These are phyloP conservation scores for Rhadinocentrus ornatus DNA, from an alignment of 2,797 vertebrate species.

Conservation along the genomic window DNA sequence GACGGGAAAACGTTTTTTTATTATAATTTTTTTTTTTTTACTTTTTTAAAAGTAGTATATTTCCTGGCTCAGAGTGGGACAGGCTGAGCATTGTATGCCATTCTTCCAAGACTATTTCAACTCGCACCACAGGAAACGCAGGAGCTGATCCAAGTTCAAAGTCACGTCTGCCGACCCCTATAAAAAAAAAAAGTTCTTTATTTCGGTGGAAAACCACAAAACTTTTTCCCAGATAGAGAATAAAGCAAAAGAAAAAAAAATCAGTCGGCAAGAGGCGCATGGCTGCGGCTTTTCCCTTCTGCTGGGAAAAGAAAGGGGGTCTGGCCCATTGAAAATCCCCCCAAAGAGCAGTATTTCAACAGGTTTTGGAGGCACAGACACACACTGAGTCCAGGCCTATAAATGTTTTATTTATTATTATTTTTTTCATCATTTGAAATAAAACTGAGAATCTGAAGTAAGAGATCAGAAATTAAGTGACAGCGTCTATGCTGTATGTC, in stretches of 20 bases:
- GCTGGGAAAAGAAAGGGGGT: conserved; percentile 55
- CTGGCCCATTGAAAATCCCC: conserved; percentile 26
- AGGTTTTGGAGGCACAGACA: conserved; percentile 75
- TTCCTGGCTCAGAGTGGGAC: conserved; percentile 75
- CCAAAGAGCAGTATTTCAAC: conserved; percentile 81
- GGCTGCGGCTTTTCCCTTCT: conserved; percentile 65
- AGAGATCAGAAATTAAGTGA: neutral
- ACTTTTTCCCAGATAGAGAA: conserved; percentile 68
- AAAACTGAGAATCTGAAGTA: conserved; percentile 1
- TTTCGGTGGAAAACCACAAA: conserved; percentile 87
- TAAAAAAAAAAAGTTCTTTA: conserved; percentile 92
- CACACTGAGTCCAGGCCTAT: neutral
- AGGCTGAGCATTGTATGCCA: conserved; percentile 79
- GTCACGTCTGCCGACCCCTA: conserved; percentile 90
- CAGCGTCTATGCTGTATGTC: neutral
- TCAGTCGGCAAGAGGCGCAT: conserved; percentile 69
- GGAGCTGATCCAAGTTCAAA: conserved; percentile 99
- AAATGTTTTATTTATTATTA: neutral
- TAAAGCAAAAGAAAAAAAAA: conserved; percentile 53
- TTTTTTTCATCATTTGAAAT: conserved; percentile 1
- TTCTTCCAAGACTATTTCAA: conserved; percentile 86
- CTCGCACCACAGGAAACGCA: conserved; percentile 91
- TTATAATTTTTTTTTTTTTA: conserved; percentile 47
- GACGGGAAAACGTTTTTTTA: conserved; percentile 54
- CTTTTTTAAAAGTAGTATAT: conserved; percentile 64